Percentiles rank a stretch among this genome's conserved stretches.
Conservation (phyloP, 2,888 invertebrate species). For the Rhaphigaster nebulosa region DNA sequence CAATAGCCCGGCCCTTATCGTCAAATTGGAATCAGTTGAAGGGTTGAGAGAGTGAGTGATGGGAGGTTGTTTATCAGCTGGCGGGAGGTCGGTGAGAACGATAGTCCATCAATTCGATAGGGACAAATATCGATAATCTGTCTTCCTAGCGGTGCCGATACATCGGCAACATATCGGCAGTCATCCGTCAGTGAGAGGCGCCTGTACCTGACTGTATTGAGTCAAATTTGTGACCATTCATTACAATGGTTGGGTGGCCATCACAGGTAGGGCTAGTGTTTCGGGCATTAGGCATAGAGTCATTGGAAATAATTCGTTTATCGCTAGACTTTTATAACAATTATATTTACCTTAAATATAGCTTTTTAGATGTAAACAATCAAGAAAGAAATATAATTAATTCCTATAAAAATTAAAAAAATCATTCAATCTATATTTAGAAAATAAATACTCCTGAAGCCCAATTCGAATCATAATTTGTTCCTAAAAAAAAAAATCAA, state of each 20-base stretch:
- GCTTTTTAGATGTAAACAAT: no score
- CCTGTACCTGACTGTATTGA: neutral
- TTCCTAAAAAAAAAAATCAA: no score
- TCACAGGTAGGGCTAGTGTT: neutral
- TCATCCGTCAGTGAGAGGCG: neutral
- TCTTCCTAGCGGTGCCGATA: neutral
- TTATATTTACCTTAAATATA: no score
- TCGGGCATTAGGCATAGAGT: neutral
- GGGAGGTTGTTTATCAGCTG: conserved; percentile 19
- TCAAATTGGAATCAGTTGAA: conserved; percentile 54
- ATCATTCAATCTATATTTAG: no score
- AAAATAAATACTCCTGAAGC: no score
- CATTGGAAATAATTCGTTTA: neutral
- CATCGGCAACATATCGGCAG: conserved; percentile 1
- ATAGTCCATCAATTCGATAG: conserved; percentile 42
- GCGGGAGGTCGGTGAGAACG: neutral
- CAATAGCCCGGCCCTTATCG: conserved; percentile 40
- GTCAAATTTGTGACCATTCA: conserved; percentile 45
- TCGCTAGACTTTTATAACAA: neutral
- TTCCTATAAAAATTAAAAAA: no score
- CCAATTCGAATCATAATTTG: no score
- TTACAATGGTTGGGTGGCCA: neutral
- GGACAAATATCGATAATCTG: conserved; percentile 47
- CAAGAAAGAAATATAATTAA: no score
- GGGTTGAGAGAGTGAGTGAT: conserved; percentile 38